Conservation (phyloP, 64 coral and sea anemone genomes). For the Platygyra sinensis region DNA sequence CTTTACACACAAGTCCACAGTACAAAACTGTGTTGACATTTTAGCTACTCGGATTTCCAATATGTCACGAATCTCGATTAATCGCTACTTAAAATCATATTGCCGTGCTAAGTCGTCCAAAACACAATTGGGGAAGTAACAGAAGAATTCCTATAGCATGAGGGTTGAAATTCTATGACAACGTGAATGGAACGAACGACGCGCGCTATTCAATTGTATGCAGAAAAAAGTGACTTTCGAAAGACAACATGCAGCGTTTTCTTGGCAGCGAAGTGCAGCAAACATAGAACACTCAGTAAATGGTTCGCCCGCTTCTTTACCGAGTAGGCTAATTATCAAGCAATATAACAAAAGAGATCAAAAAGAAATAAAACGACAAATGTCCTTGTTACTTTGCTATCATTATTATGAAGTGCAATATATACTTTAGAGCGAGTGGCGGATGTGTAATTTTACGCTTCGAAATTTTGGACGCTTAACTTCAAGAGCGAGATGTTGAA, state of each 20-base stretch:
- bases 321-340: neutral
- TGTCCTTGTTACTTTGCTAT: neutral
- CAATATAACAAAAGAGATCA: neutral
- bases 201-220: constrained; percentile 29
- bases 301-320: neutral
- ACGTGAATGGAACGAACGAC: constrained; percentile 4
- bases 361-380: constrained; percentile 9
- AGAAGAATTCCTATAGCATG: constrained; percentile 18
- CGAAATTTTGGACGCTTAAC: neutral
- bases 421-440: neutral
- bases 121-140: constrained; percentile 2
- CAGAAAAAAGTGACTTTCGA: constrained; percentile 23
- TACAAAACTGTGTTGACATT: constrained; percentile 2
- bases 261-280: neutral
- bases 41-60: neutral
- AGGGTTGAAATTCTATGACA: constrained; percentile 14
- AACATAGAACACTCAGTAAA: neutral
- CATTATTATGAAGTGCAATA: neutral
- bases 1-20: neutral
- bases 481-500: neutral
- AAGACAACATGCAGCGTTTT: neutral
- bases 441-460: neutral
- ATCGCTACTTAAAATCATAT: neutral
- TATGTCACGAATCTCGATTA: neutral
- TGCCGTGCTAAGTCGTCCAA: neutral